A percentile compares a stretch with the other conserved stretches of the same genome.
phyloP scores from a whole-genome alignment of 2,888 invertebrate genomes.

The Heliconius cydno region DNA sequence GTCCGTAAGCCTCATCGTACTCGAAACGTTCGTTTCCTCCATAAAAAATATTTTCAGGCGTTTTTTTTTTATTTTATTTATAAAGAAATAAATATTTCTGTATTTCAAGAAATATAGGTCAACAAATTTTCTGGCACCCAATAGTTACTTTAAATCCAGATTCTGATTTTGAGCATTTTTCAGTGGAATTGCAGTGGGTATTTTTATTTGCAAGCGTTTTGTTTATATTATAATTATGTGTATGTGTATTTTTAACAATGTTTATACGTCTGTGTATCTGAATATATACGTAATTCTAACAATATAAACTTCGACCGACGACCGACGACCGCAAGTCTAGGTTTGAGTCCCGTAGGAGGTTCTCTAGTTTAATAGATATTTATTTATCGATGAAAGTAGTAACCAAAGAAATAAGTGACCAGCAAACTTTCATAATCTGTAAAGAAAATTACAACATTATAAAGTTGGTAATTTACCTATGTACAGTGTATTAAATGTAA shows the following conservation, averaged over 20 bases:
- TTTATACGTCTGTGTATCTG: not conserved
- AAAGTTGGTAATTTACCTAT: not conserved
- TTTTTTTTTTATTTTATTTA: conserved; percentile 27
- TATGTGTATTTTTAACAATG: not conserved
- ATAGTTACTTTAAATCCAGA: conserved; percentile 23
- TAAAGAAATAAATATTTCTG: conserved; percentile 27
- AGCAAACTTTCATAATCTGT: conserved; percentile 49
- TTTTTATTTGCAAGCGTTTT: not conserved
- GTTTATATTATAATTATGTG: not conserved
- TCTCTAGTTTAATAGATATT: not conserved
- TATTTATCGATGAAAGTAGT: conserved; percentile 40
- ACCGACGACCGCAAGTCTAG: too few relatives aligned
- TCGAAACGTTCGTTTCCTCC: conserved; percentile 35
- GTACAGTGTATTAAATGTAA: too few relatives aligned
- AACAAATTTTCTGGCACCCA: conserved; percentile 17
- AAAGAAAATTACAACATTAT: conserved; percentile 29
- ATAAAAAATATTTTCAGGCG: conserved; percentile 37
- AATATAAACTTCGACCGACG: too few relatives aligned
- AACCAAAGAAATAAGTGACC: conserved; percentile 49
- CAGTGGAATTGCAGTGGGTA: not conserved
- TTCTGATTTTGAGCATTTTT: conserved; percentile 7
- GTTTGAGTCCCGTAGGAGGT: too few relatives aligned
- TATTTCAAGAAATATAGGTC: conserved; percentile 22
- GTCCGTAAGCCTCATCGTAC: conserved; percentile 30
- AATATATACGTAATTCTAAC: not conserved